phyloP scores from a whole-genome alignment of 2,888 invertebrate genomes.

The Caenorhabditis zanzibari region DNA sequence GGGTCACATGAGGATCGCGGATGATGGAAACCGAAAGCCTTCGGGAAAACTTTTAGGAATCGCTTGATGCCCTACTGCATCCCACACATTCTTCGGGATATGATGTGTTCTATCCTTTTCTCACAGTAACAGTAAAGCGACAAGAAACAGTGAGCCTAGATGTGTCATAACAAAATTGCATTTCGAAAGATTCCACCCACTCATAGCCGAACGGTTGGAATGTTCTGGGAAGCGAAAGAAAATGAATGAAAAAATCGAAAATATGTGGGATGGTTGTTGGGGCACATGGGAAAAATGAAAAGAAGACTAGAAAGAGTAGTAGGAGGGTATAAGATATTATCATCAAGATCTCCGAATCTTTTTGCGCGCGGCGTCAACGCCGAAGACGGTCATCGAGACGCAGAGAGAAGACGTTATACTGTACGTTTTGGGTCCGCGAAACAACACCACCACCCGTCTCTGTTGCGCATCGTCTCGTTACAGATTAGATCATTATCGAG shows the following conservation, averaged over 20 bases:
- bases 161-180: slow-evolving; percentile 40
- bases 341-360: slow-evolving; percentile 55
- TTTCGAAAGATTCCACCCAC: slow-evolving; percentile 37
- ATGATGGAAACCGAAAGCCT: slow-evolving; percentile 55
- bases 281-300: slow-evolving; percentile 3
- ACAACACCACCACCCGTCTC: slow-evolving; percentile 9
- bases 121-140: not conserved
- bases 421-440: slow-evolving; percentile 51
- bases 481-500: slow-evolving; percentile 50
- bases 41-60: not conserved
- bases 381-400: slow-evolving; percentile 19
- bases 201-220: slow-evolving; percentile 18
- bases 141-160: not conserved
- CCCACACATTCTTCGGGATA: slow-evolving; percentile 1
- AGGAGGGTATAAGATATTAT: slow-evolving; percentile 38
- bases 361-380: slow-evolving; percentile 24
- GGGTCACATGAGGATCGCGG: slow-evolving; percentile 61
- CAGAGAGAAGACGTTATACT: slow-evolving; percentile 36
- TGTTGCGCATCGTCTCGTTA: slow-evolving; percentile 41
- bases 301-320: not conserved
- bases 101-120: not conserved
- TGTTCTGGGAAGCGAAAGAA: slow-evolving; percentile 12
- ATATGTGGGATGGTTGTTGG: slow-evolving; percentile 14
- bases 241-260: slow-evolving; percentile 15
- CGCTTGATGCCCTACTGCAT: not conserved